Evolutionary conservation across 2,113 vertebrate species (phyloP), one percentile per base, ranked within the genome.

Genomic region (Aix galericulata): DNA sequence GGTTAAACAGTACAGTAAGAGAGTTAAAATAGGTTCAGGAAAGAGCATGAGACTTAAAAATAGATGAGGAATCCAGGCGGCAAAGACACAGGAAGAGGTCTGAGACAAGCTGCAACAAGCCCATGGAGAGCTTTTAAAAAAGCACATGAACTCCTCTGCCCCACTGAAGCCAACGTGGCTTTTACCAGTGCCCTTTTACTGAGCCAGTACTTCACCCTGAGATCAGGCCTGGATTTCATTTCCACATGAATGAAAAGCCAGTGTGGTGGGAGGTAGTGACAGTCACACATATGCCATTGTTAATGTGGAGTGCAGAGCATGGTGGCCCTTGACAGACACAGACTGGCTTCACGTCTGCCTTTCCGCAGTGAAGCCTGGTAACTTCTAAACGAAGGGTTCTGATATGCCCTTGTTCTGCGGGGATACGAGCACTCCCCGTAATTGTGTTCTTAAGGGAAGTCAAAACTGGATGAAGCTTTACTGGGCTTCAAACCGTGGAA

Each of bases 41-140:
- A 94, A 84, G 67, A 95, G 85, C 58, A 56, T 8, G 36, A 89
- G n/a, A 52, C 59, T 85, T 91, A 94, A 96, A 96, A 91, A 96
- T 91, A 96, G 94, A 96, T 85, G 44, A 94, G 74, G 74, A 94
- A 84, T 92, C 88, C 80, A 92, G 77, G 73, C 90, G 86, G 88
- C 80, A 95, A 93, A 95, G 82, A 93, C 42, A 96, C 36, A 90
- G 84, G 88, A 96, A 79, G 67, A 93, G 14, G 11, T 76, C 74
- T 1, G 1, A 69, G 71, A 84, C 46, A 67, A 21, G 62, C 77
- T 85, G 53, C 66, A 91, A 66, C 14, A 85, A 79, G 34, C 4
- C 0, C 2, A 0, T 13, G 22, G 44, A 82, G 14, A 22, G 14
- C 66, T 87, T 73, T 52, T 27, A 11, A 56, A 83, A 93, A 66